phyloP scores from a whole-genome alignment of 2,113 vertebrate species.

The Platysteira castanea region DNA sequence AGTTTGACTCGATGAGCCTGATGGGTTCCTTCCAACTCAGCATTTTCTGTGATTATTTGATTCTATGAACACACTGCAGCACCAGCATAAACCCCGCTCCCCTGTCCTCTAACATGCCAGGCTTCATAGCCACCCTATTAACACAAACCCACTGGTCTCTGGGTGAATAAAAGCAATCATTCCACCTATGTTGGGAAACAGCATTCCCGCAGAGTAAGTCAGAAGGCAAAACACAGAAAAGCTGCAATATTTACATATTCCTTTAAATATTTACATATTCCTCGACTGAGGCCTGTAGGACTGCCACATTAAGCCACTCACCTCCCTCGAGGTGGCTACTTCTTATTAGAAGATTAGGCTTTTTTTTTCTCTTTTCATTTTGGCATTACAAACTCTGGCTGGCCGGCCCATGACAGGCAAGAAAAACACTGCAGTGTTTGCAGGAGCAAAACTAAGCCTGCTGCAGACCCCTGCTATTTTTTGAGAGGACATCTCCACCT shows the following conservation, averaged over 20 bases:
- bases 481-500: background rate
- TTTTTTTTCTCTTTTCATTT: background rate
- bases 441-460: background rate
- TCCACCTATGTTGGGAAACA: background rate
- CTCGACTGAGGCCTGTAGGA: background rate
- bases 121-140: background rate
- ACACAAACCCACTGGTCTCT: background rate
- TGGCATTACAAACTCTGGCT: background rate
- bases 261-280: background rate
- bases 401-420: background rate
- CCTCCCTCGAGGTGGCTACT: background rate
- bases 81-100: accelerated
- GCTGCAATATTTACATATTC: background rate
- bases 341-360: background rate
- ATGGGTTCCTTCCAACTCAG: background rate
- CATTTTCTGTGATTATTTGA: background rate
- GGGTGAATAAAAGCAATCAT: background rate
- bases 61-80: background rate
- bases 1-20: background rate
- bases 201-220: background rate
- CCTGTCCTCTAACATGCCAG: accelerated
- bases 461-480: background rate
- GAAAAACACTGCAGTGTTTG: background rate
- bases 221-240: background rate
- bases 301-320: background rate